Base-by-base conservation (phyloP, 2,113 vertebrate genomes). In the Sander vitreus region DNA sequence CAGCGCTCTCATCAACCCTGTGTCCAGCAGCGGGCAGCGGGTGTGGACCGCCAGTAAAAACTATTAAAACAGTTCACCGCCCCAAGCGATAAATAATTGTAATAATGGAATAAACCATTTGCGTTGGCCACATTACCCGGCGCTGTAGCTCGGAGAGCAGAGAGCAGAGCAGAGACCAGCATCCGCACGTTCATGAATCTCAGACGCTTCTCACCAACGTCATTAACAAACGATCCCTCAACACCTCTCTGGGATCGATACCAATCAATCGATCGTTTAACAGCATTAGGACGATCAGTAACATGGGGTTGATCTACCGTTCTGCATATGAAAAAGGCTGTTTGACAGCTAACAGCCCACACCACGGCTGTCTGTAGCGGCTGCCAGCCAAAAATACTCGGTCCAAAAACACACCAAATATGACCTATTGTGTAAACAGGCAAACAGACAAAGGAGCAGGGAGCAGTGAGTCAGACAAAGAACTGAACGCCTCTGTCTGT, bases 361-460 rank as follows among this genome's bases (percentile, higher is more conserved):
- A 72, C 65, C 48, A 21, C 73, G 48, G 0, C 4, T n/a, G 3
- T 21, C 30, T 33, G 5, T 33, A 33, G 30, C 30, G 5, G 30
- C 62, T 53, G 58, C 51, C 0, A 0, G 27, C 39, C 47, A 3
- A 59, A 83, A 74, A 83, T 7, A 66, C 39, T 68, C 0, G 0
- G 3, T 68, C 73, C 47, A 66, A 76, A 50, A 48, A 54, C 68
- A 68, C 30, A 33, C 30, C 60, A 66, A 58, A 54, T 65, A 1
- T 3, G 63, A 84, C 73, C 84, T 66, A 5, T 70, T 85, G 88
- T 67, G 83, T 7, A 0, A 86, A 83, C 69, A 85, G 65, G 18
- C 63, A 21, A 70, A 75, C 67, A 82, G 81, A 77, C 85, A 80
- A 89, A 85, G 72, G 67, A 73, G 75, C 65, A 25, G 1, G 30